These are phyloP conservation scores for Gymnodraco acuticeps DNA, from an alignment of 2,797 vertebrate species.

Conservation along the genomic window DNA sequence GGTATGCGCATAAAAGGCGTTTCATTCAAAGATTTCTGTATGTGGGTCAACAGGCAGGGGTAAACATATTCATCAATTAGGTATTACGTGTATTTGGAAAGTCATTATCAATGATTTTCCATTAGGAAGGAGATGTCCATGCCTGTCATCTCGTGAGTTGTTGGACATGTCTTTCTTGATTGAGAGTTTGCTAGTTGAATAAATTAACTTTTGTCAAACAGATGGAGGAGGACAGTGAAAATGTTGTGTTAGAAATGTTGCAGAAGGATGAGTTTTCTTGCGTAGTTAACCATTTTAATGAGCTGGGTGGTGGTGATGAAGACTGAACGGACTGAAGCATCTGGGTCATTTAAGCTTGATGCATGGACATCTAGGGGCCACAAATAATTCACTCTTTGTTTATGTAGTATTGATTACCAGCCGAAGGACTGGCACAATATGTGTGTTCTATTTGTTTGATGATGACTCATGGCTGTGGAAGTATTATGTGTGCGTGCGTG, in stretches of 20 bases:
- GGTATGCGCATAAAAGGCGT: background rate
- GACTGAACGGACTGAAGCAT: conserved; percentile 14
- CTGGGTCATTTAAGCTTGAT: conserved; percentile 28
- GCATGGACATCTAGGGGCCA: conserved; percentile 1
- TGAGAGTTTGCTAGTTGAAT: conserved; percentile 3
- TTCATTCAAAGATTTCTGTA: conserved; percentile 2
- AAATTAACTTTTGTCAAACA: conserved; percentile 41
- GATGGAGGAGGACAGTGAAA: conserved; percentile 36
- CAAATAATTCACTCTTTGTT: conserved; percentile 6
- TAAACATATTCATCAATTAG: conserved; percentile 8
- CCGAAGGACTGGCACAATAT: conserved; percentile 27
- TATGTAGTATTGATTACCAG: conserved; percentile 56
- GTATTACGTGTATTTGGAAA: conserved; percentile 10
- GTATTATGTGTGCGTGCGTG: conserved; percentile 27
- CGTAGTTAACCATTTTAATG: conserved; percentile 29
- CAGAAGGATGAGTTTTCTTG: conserved; percentile 19
- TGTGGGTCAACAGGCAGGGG: background rate
- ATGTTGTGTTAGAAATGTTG: conserved; percentile 34
- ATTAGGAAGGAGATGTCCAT: background rate
- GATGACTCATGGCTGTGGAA: conserved; percentile 48
- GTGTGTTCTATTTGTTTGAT: conserved; percentile 37
- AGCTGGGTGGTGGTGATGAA: conserved; percentile 21
- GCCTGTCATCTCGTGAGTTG: background rate
- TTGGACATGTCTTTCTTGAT: background rate
- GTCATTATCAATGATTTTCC: conserved; percentile 3